A percentile compares a stretch with the other conserved stretches of the same genome.
These are phyloP conservation scores for Hydropsyche tenuis DNA, from an alignment of 1,140 invertebrate genomes.

Conservation along the genomic window DNA sequence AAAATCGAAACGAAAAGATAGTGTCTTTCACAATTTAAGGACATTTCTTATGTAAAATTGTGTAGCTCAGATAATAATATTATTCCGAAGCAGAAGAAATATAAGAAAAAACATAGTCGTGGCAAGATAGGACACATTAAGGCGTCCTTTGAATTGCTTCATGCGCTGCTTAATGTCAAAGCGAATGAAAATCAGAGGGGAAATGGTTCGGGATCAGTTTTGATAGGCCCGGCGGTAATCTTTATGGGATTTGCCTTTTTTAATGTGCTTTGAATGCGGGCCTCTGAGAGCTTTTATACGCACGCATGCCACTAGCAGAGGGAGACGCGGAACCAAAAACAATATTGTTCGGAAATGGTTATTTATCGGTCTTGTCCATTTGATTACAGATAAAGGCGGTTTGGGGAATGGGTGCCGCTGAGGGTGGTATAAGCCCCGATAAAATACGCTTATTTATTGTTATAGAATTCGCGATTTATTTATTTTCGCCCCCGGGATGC, in stretches of 20 bases:
- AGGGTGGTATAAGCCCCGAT: no score
- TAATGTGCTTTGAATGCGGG: conserved; percentile 30
- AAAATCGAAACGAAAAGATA: no score
- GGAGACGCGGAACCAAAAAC: background rate
- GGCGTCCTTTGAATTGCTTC: conserved; percentile 8
- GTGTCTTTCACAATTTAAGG: no score
- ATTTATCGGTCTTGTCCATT: conserved; percentile 20
- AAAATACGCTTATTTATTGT: background rate
- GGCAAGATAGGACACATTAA: conserved; percentile 10
- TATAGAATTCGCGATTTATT: background rate
- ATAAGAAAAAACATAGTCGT: background rate
- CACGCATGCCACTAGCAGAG: background rate
- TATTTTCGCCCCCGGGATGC: no score
- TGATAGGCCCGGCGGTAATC: conserved; percentile 27
- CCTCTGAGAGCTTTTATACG: background rate
- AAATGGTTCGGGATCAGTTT: conserved; percentile 33
- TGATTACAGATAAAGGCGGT: background rate
- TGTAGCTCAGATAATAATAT: no score
- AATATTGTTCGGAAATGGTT: conserved; percentile 20
- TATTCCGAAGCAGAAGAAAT: background rate
- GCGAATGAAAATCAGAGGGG: conserved; percentile 26
- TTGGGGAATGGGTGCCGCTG: background rate
- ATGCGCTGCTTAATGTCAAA: conserved; percentile 35
- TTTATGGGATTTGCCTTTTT: conserved; percentile 33
- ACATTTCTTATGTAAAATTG: no score